These are phyloP conservation scores for Psephotus haematonotus DNA, from an alignment of 2,113 vertebrate genomes.

Conservation along the genomic window DNA sequence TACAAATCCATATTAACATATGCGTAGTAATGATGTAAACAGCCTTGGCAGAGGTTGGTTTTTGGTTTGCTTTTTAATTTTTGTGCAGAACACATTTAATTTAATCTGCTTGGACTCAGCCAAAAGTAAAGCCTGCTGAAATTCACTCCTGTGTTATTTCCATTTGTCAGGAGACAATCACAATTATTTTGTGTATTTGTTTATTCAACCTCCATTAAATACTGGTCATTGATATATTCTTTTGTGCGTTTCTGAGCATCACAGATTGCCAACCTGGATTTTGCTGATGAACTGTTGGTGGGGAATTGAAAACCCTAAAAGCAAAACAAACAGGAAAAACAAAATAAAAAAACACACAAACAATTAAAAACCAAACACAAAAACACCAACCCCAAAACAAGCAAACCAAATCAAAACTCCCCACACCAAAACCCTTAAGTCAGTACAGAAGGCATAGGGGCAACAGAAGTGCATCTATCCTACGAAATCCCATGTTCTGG, in stretches of 20 bases:
- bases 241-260: neutral
- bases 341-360: neutral
- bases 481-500: neutral
- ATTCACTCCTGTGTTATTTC: neutral
- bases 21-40: neutral
- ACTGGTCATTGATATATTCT: neutral
- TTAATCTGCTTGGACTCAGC: neutral
- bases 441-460: neutral
- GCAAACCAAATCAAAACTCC: neutral
- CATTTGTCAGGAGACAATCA: neutral
- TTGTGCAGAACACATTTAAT: neutral
- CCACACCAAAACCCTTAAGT: neutral
- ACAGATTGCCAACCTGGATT: neutral
- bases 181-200: neutral
- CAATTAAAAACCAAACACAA: neutral
- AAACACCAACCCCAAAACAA: neutral
- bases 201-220: neutral
- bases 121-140: neutral
- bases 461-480: fast-evolving
- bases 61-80: neutral
- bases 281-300: neutral
- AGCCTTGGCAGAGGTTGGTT: neutral
- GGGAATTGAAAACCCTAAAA: neutral
- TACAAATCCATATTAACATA: neutral
- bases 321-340: neutral